Percentiles rank a stretch among this genome's conserved stretches.
Evolutionary conservation across 2,797 vertebrate species (phyloP).

Genomic region (Etheostoma nigrum): DNA sequence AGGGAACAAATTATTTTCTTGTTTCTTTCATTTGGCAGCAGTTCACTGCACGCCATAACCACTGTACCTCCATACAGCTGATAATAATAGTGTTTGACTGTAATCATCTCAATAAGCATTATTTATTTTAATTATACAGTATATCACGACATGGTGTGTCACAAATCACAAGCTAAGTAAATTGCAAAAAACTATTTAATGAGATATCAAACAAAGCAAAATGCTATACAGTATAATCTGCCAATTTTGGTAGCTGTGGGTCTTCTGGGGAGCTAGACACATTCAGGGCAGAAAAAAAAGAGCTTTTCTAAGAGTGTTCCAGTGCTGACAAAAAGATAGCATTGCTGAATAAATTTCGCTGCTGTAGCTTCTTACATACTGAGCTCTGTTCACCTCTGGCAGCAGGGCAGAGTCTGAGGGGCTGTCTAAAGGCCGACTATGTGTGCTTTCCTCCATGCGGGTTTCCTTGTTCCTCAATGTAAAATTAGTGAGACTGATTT

Average conservation of each 20-base stretch:
- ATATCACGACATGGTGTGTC: slow-evolving; percentile 15
- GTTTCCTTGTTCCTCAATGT: slow-evolving; percentile 12
- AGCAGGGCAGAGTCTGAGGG: background rate
- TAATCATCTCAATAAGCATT: slow-evolving; percentile 37
- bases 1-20: slow-evolving; percentile 3
- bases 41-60: background rate
- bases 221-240: background rate
- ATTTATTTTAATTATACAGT: slow-evolving; percentile 26
- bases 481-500: slow-evolving; percentile 22
- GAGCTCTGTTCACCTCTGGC: slow-evolving; percentile 29
- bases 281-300: background rate
- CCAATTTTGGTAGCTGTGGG: slow-evolving; percentile 8
- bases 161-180: slow-evolving; percentile 19
- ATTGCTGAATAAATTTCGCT: slow-evolving; percentile 13
- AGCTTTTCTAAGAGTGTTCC: slow-evolving; percentile 1
- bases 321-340: background rate
- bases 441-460: slow-evolving; percentile 10
- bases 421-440: background rate
- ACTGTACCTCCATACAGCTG: slow-evolving; percentile 5
- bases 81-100: slow-evolving; percentile 10
- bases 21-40: background rate
- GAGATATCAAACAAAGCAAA: background rate
- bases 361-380: slow-evolving; percentile 7
- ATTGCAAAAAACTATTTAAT: slow-evolving; percentile 16
- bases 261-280: background rate